A percentile compares a stretch with the other conserved stretches of the same genome.
Conservation (phyloP, 2,113 vertebrate species). For the Bos javanicus region DNA sequence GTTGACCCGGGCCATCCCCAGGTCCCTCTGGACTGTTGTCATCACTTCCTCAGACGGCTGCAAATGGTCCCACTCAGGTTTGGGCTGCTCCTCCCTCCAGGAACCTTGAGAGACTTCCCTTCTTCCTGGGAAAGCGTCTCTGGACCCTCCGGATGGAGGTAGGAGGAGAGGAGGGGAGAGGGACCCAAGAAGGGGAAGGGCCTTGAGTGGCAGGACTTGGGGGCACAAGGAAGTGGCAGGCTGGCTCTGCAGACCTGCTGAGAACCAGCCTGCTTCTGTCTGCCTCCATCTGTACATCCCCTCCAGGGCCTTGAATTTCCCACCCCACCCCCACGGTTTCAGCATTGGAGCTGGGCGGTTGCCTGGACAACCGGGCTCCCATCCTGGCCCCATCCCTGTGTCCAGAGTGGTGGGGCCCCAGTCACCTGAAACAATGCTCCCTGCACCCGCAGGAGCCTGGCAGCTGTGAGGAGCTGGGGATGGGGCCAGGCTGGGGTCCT, state of each 20-base stretch:
- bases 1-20: neutral
- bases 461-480: neutral
- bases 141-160: fast-evolving
- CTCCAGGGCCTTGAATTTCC: neutral
- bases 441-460: too few species aligned
- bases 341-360: neutral
- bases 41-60: fast-evolving
- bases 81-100: neutral
- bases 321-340: neutral
- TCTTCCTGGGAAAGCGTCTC: neutral
- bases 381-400: neutral
- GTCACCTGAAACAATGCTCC: neutral
- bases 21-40: fast-evolving
- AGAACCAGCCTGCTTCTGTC: neutral
- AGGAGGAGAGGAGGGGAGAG: fast-evolving
- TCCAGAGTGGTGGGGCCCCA: neutral
- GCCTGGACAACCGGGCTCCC: neutral
- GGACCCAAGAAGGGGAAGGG: neutral
- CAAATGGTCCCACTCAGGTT: fast-evolving
- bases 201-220: fast-evolving
- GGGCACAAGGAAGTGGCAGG: fast-evolving
- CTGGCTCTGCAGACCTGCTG: neutral
- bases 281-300: neutral
- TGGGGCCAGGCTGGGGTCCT: too few species aligned
- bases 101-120: neutral